Evolutionary conservation across 2,797 vertebrate genomes (phyloP).

Genomic region (Catamblyrhynchus diadema): DNA sequence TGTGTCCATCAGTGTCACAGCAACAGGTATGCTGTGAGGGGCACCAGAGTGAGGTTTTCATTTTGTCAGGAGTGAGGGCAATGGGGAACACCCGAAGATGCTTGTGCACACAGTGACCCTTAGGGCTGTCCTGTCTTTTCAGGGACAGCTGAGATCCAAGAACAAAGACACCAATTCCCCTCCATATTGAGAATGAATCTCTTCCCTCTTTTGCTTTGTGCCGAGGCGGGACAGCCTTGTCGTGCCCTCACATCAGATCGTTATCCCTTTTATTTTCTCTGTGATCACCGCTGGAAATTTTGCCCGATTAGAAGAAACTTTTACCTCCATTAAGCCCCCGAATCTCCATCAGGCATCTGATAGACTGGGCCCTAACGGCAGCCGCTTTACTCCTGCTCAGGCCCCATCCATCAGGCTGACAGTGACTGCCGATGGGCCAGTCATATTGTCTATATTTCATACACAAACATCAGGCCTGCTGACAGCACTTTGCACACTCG

Average conservation of each 20-base stretch:
- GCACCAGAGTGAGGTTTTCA: not conserved
- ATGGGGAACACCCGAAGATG: not conserved
- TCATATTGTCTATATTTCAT: constrained; percentile 97
- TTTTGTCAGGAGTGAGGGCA: not conserved
- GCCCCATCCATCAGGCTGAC: constrained; percentile 93
- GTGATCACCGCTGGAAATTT: constrained; percentile 68
- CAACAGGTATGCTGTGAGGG: not conserved
- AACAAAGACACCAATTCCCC: not conserved
- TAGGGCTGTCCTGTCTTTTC: not conserved
- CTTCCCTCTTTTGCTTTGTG: not conserved
- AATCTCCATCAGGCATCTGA: constrained; percentile 80
- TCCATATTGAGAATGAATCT: not conserved
- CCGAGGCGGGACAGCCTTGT: not conserved
- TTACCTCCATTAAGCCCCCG: constrained; percentile 76
- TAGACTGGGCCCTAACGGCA: constrained; percentile 81
- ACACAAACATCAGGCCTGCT: constrained; percentile 95
- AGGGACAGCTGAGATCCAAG: not conserved
- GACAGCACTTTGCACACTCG: constrained; percentile 95
- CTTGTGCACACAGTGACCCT: not conserved
- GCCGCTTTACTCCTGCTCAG: constrained; percentile 83
- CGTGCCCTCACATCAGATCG: not conserved
- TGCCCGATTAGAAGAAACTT: constrained; percentile 77
- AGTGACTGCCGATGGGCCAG: constrained; percentile 92
- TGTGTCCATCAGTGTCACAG: not conserved
- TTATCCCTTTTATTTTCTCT: constrained; percentile 49